These are phyloP conservation scores for Atta colombica DNA, from an alignment of 1,140 invertebrate genomes.

Conservation along the genomic window DNA sequence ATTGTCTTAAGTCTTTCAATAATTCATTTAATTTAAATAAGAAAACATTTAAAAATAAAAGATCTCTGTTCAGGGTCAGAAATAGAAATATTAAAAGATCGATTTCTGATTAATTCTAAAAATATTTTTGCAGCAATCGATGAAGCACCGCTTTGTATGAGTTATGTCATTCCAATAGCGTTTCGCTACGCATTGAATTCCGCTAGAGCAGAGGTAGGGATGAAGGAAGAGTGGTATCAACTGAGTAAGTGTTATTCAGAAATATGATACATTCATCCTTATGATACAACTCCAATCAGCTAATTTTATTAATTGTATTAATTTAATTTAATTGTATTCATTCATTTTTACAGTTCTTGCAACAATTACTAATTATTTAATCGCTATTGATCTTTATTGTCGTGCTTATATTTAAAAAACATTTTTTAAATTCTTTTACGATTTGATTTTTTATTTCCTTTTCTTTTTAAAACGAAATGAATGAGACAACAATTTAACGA, in stretches of 20 bases:
- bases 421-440: no score
- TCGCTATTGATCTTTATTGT: no score
- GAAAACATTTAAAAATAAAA: constrained; percentile 26
- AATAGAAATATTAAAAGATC: background rate
- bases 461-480: no score
- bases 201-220: constrained; percentile 88
- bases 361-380: no score
- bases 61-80: background rate
- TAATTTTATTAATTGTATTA: constrained; percentile 2
- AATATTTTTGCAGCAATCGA: constrained; percentile 88
- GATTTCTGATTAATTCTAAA: background rate
- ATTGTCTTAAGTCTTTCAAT: background rate
- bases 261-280: background rate
- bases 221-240: constrained; percentile 79
- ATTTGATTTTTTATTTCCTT: no score
- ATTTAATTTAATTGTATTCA: background rate
- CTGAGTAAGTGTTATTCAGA: constrained; percentile 75
- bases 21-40: constrained; percentile 14
- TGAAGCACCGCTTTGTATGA: constrained; percentile 92
- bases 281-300: background rate
- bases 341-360: no score
- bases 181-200: constrained; percentile 91
- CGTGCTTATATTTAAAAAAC: no score
- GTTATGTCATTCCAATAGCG: constrained; percentile 89
- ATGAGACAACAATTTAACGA: no score